A percentile compares a stretch with the other conserved stretches of the same genome.
Conservation (phyloP, 2,888 invertebrate genomes). For the Psococerastis gibbosa region DNA sequence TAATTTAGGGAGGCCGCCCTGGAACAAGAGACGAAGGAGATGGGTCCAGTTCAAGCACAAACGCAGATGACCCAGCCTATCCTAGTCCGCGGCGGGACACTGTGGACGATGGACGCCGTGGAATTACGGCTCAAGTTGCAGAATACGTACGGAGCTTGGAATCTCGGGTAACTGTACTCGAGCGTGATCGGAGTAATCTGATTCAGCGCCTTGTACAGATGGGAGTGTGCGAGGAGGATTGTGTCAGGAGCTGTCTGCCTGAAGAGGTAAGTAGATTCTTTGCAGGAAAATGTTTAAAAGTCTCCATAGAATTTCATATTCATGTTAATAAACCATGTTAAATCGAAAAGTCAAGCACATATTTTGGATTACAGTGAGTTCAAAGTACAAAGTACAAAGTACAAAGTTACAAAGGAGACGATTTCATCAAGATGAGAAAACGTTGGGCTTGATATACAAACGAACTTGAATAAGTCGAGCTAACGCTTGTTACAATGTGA, state of each 20-base stretch:
- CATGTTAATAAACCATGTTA: too few relatives aligned
- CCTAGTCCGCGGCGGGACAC: conserved; percentile 16
- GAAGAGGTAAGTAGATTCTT: conserved; percentile 6
- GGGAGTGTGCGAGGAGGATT: conserved; percentile 26
- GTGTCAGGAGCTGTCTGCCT: conserved; percentile 16
- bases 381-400: too few relatives aligned
- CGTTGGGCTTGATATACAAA: too few relatives aligned
- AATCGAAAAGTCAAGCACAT: too few relatives aligned
- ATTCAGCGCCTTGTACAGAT: conserved; percentile 30
- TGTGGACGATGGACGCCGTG: conserved; percentile 24
- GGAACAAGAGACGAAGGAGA: conserved; percentile 75
- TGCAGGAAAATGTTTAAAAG: too few relatives aligned
- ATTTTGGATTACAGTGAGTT: too few relatives aligned
- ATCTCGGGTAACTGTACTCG: conserved; percentile 62
- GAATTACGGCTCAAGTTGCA: conserved; percentile 55
- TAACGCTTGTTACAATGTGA: too few relatives aligned
- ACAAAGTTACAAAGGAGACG: too few relatives aligned
- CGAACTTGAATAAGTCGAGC: too few relatives aligned
- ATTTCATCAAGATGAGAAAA: too few relatives aligned
- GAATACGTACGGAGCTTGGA: conserved; percentile 84
- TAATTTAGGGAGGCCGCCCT: conserved; percentile 23
- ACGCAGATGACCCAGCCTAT: conserved; percentile 52
- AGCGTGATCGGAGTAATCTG: conserved; percentile 53
- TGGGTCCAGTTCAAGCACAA: conserved; percentile 85
- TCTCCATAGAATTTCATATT: too few relatives aligned